A percentile compares a stretch with the other conserved stretches of the same genome.
phyloP scores from a whole-genome alignment of 2,888 invertebrate genomes.

The Dendrolimus houi region DNA sequence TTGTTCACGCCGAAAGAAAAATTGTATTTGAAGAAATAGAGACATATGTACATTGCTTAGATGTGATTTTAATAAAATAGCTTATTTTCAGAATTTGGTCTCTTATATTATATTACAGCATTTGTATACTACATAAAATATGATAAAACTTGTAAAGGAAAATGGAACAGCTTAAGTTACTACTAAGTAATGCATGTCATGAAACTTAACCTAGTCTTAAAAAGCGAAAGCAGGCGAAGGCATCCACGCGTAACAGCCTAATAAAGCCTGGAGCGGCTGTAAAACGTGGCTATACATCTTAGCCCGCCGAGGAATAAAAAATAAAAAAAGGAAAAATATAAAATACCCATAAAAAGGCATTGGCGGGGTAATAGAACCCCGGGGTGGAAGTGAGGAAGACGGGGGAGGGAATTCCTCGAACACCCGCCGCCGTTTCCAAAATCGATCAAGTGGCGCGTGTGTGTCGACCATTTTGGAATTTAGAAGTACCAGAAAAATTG shows the following conservation, averaged over 20 bases:
- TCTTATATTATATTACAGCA: no score
- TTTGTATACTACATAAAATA: no score
- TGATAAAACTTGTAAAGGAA: no score
- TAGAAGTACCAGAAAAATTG: conserved; percentile 12
- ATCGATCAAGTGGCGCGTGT: conserved; percentile 67
- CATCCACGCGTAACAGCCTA: conserved; percentile 14
- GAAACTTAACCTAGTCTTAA: background rate
- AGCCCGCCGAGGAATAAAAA: conserved; percentile 27
- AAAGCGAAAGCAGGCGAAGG: conserved; percentile 1
- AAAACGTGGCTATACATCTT: conserved; percentile 26
- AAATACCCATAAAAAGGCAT: conserved; percentile 46
- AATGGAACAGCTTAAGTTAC: no score
- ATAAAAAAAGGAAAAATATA: conserved; percentile 48
- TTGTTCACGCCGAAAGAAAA: no score
- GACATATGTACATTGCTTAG: no score
- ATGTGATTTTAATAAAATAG: no score
- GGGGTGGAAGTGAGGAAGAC: conserved; percentile 12
- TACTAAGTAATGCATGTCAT: background rate
- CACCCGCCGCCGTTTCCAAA: conserved; percentile 51
- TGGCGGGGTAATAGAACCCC: conserved; percentile 38
- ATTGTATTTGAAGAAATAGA: no score
- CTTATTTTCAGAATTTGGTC: no score
- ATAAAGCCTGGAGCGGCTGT: conserved; percentile 19
- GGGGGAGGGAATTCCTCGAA: conserved; percentile 27
- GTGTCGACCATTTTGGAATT: conserved; percentile 56